Percentiles rank a stretch among this genome's conserved stretches.
phyloP scores from a whole-genome alignment of 2,888 invertebrate species.

The Polymixis lichenea region DNA sequence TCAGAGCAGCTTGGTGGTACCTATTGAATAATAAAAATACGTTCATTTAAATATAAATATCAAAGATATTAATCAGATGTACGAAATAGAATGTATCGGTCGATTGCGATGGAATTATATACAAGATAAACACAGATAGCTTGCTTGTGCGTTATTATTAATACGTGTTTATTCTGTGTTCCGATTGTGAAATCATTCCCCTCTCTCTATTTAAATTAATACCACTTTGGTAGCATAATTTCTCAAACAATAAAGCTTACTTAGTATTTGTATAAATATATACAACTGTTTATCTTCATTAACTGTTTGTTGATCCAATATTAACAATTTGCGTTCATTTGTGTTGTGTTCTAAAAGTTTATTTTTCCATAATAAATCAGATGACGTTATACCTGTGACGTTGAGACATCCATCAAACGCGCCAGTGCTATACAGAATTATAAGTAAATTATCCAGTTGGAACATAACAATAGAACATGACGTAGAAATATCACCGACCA shows the following conservation, averaged over 20 bases:
- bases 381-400: constrained; percentile 45
- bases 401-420: constrained; percentile 50
- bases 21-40: constrained; percentile 39
- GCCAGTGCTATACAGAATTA: constrained; percentile 58
- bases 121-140: constrained; percentile 42
- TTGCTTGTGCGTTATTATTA: constrained; percentile 35
- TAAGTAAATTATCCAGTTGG: constrained; percentile 71
- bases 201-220: constrained; percentile 41
- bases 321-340: constrained; percentile 27
- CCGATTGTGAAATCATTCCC: constrained; percentile 37
- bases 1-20: constrained; percentile 14
- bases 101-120: constrained; percentile 44
- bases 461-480: constrained; percentile 76
- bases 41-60: constrained; percentile 45
- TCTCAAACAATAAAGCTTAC: constrained; percentile 11
- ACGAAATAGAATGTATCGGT: constrained; percentile 35
- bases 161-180: constrained; percentile 45
- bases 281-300: constrained; percentile 19
- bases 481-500: constrained; percentile 78
- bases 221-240: constrained; percentile 22
- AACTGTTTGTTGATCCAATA: constrained; percentile 26
- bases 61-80: constrained; percentile 38
- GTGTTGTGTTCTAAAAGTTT: constrained; percentile 21
- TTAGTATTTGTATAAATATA: constrained; percentile 9
- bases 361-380: constrained; percentile 30